Evolutionary conservation across 2,888 invertebrate genomes (phyloP), one percentile per base, ranked within the genome.

Genomic region (Panorpa germanica): DNA sequence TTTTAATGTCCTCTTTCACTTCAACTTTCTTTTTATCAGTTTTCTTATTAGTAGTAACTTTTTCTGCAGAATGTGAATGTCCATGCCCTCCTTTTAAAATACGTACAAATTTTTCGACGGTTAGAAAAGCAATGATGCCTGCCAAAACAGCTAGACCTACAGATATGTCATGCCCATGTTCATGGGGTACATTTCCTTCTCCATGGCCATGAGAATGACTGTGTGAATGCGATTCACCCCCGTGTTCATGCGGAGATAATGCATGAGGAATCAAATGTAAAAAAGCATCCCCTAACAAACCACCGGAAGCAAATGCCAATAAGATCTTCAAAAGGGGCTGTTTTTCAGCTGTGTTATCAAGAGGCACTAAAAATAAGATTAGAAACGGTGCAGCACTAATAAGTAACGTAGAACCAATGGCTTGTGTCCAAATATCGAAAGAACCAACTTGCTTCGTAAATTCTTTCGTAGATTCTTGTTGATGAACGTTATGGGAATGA

Each of bases 211-310:
- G 69, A 8, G 55, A 50, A 39, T 66, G 65, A 13, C 55, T 53
- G 39, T 61, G 58, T 2, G 47, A 41, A 34, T 53, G 47, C 48
- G 43, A 8, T 29, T 43, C 40, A 1, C 45, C 45, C 3, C 44
- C 49, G 38, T 59, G 55, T 1, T 46, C 46, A 33, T 66, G 63
- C 0, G 71, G 67, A 39, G 61, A 61, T 16, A 76, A 65, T 26
- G 98, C 93, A 55, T 99, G 98, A 2, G 98, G 98, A 47, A 99
- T 98, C 38, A 99, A 61, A 58, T 99, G 98, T 5, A 99, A 64
- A 53, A 99, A 99, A 0, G 98, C 96, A 61, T 99, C 98, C 5
- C 98, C 98, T 1, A 99, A 63, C 9, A 99, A 63, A 25, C 98
- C 90, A 24, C 93, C 90, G 2, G 91, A 88, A 1, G 91, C 93